Percentiles rank a stretch among this genome's conserved stretches.
These are phyloP conservation scores for Phacellophora camtschatica DNA, from an alignment of 30 jellyfish, hydroid and myxozoan genomes.

Conservation along the genomic window DNA sequence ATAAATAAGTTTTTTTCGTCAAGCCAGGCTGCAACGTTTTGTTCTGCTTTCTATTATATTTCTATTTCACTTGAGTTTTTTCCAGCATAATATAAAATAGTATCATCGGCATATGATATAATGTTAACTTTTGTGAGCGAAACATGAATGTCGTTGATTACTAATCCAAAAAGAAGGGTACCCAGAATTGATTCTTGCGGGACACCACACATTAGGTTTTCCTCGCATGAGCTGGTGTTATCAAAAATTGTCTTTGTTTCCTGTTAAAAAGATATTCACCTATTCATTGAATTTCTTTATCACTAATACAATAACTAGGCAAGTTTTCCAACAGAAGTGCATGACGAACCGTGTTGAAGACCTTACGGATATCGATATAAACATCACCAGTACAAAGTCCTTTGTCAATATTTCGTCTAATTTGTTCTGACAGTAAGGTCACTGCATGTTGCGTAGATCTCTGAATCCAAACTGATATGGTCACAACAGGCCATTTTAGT, in stretches of 20 bases:
- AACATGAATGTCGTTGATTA: background rate
- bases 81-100: too few species aligned
- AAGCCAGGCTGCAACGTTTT: constrained; percentile 58
- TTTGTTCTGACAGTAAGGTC: too few species aligned
- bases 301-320: background rate
- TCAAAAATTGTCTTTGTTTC: constrained; percentile 14
- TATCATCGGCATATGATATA: too few species aligned
- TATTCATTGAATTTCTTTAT: background rate
- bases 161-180: background rate
- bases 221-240: constrained; percentile 59
- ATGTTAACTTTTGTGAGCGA: too few species aligned
- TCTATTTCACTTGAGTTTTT: too few species aligned
- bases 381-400: too few species aligned
- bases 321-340: background rate
- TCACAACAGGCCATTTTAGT: too few species aligned
- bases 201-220: constrained; percentile 31
- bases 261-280: constrained; percentile 26
- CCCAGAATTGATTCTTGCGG: constrained; percentile 50
- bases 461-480: too few species aligned
- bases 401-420: too few species aligned
- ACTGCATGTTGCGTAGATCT: too few species aligned
- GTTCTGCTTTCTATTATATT: too few species aligned
- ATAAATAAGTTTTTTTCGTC: constrained; percentile 37
- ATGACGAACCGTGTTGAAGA: background rate
- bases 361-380: too few species aligned